Conservation (phyloP, 2,113 vertebrate species). For the Archilochus colubris region DNA sequence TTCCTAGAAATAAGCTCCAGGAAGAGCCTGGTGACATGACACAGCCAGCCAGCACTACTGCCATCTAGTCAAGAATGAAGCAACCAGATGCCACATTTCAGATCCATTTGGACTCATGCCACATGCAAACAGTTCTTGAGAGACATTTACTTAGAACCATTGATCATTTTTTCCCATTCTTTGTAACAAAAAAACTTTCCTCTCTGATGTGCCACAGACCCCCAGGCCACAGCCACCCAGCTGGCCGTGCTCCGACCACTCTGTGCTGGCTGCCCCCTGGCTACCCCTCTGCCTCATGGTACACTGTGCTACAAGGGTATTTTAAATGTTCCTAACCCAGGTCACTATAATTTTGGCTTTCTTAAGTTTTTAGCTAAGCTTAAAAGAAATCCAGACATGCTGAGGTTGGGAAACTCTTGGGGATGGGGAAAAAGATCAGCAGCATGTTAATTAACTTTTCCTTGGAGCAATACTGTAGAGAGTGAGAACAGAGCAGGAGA, state of each 20-base stretch:
- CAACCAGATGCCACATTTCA: accelerated
- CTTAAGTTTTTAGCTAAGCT: slow-evolving; percentile 2
- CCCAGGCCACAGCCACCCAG: accelerated
- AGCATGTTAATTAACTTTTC: slow-evolving; percentile 7
- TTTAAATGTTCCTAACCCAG: neutral
- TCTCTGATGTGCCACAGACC: neutral
- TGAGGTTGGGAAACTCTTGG: neutral
- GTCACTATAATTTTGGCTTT: neutral
- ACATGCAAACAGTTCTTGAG: neutral
- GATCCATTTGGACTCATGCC: neutral
- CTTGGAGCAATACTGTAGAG: neutral
- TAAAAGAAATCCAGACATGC: neutral
- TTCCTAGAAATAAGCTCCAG: neutral
- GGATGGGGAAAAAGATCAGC: neutral
- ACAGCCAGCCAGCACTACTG: accelerated
- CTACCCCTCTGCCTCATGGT: neutral
- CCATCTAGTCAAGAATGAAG: neutral
- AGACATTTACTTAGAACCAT: accelerated
- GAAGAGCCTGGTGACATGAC: accelerated
- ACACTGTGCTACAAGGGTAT: accelerated
- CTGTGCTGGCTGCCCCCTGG: neutral
- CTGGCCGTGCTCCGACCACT: too few species aligned
- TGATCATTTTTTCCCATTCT: neutral
- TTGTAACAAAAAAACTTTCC: neutral
- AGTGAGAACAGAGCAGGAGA: neutral